phyloP scores from a whole-genome alignment of 2,797 vertebrate genomes.

The Channa striata region DNA sequence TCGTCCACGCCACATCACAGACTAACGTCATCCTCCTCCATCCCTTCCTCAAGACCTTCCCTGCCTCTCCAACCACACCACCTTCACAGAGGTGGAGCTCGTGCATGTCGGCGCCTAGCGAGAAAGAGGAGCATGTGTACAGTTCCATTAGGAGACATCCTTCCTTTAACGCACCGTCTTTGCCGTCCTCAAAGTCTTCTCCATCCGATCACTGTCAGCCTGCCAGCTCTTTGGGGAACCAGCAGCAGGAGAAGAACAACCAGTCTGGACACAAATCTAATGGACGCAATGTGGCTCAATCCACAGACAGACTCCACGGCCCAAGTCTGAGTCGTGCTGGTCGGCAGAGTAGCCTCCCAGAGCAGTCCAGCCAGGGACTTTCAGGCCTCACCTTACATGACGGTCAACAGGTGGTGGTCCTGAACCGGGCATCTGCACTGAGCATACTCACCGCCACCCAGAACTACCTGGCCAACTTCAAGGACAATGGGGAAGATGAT shows the following conservation, averaged over 20 bases:
- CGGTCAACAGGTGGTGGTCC: conserved; percentile 92
- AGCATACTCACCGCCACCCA: conserved; percentile 90
- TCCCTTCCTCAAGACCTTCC: conserved; percentile 88
- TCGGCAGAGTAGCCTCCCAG: conserved; percentile 85
- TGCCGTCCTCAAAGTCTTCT: conserved; percentile 75
- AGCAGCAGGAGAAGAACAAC: conserved; percentile 76
- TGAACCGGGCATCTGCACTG: conserved; percentile 86
- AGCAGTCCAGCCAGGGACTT: conserved; percentile 76
- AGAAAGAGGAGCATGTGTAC: conserved; percentile 89
- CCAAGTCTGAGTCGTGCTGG: conserved; percentile 64
- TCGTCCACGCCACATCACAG: conserved; percentile 75
- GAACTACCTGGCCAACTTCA: conserved; percentile 97
- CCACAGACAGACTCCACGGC: conserved; percentile 55
- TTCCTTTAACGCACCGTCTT: conserved; percentile 70
- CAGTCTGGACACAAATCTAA: conserved; percentile 63
- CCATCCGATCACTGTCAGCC: conserved; percentile 86
- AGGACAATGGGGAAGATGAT: conserved; percentile 91
- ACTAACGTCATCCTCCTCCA: conserved; percentile 85
- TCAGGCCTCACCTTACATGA: conserved; percentile 93
- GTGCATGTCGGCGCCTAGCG: conserved; percentile 86
- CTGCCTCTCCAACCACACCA: conserved; percentile 72
- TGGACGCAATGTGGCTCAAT: conserved; percentile 29
- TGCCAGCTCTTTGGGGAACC: conserved; percentile 81
- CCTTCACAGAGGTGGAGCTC: conserved; percentile 89
- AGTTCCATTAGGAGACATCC: conserved; percentile 89